Base-by-base conservation (phyloP, 2,113 vertebrate species). In the Melanotaenia duboulayi region DNA sequence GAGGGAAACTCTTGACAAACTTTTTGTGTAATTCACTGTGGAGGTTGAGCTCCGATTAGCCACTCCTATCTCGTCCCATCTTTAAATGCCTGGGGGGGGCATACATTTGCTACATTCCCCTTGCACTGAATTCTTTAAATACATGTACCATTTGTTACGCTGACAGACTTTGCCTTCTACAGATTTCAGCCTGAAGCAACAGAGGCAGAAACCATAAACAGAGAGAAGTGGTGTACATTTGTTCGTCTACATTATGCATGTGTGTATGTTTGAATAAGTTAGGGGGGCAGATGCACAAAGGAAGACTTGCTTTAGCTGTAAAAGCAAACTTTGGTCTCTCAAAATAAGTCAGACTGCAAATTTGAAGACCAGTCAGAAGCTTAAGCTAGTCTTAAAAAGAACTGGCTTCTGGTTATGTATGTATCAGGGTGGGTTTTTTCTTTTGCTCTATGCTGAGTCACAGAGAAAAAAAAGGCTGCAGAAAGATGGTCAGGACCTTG, bases 71-170 rank as follows among this genome's bases (percentile, higher is more conserved):
- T 49, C 6, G 28, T 63, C 56, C 59, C 57, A 64, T 66, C 57
- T 69, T 7, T 48, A 58, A 63, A 71, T 40, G 65, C 65, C 40
- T 28, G 42, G 49, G 37, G 49, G 73, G 59, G 63, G 55, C 67
- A 37, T 25, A 12, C 59, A 49, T 59, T 20, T 44, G 62, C 60
- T 37, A 62, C 57, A 44, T 37, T 37, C 40, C 35, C n/a, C 50
- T 28, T 13, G 52, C 70, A 73, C 67, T 28, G 50, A 66, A 85
- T 82, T 80, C 79, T 67, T 78, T 57, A 61, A 58, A 82, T 69
- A 60, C 22, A 25, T 59, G 65, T 22, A 60, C 23, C 65, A 72
- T 80, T 61, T 7, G 13, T 56, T 61, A 78, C n/a, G 8, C 42
- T 51, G 71, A 76, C 42, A 64, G 54, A 44, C 48, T 58, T 78